These are phyloP conservation scores for Callyntrura sp. DNA, from an alignment of 2,888 invertebrate species.

Conservation along the genomic window DNA sequence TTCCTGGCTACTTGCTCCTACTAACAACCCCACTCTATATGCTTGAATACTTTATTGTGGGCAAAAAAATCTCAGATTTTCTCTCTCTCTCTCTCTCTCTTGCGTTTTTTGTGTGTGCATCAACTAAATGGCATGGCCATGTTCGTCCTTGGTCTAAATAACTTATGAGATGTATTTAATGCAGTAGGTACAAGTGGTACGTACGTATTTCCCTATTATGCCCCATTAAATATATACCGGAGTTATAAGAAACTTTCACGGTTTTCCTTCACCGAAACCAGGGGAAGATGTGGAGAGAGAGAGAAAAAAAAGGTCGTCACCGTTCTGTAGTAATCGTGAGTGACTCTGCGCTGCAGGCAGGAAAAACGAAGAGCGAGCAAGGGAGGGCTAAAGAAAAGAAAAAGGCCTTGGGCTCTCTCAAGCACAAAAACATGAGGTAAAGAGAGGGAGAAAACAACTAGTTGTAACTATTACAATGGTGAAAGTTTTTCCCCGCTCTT, in stretches of 20 bases:
- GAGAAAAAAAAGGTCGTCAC: conserved; percentile 55
- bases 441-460: not conserved
- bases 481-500: not conserved
- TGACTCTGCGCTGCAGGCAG: conserved; percentile 1
- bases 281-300: too few species aligned
- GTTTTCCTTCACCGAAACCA: conserved; percentile 40
- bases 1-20: conserved; percentile 2
- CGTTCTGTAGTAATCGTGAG: not conserved
- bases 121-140: conserved; percentile 69
- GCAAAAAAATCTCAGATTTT: not conserved
- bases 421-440: too few species aligned
- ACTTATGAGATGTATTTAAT: conserved; percentile 59
- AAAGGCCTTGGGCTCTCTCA: conserved; percentile 65
- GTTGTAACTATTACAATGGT: not conserved
- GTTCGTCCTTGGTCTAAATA: conserved; percentile 76
- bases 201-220: not conserved
- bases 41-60: conserved; percentile 1
- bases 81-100: too few species aligned
- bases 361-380: conserved; percentile 8
- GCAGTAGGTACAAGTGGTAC: conserved; percentile 14
- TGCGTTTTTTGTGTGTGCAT: too few species aligned
- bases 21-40: not conserved
- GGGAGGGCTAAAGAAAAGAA: conserved; percentile 4
- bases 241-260: conserved; percentile 52
- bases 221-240: not conserved